These are phyloP conservation scores for Rattus norvegicus DNA, from an alignment of 2,113 vertebrate species.

Conservation along the genomic window DNA sequence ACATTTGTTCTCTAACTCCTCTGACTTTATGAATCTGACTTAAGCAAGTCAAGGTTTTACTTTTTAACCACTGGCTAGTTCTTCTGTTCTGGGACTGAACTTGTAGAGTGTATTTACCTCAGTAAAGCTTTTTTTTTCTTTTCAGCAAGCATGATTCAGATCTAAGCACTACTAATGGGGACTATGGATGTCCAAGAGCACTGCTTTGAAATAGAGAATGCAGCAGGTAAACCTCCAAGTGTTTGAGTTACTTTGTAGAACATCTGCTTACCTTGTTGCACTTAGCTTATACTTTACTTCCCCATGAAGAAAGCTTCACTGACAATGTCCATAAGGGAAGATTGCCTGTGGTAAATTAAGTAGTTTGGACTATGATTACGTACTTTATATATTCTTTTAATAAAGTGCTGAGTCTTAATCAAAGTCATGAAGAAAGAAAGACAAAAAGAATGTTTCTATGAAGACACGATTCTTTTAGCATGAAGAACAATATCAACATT, in stretches of 20 bases:
- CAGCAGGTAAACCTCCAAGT: conserved; percentile 2
- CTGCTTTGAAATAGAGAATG: conserved; percentile 17
- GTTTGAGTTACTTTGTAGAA: conserved; percentile 33
- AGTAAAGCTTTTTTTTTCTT: background rate
- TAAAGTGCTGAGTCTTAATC: background rate
- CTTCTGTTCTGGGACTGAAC: background rate
- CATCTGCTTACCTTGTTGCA: conserved; percentile 10
- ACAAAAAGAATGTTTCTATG: background rate
- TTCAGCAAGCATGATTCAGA: conserved; percentile 2
- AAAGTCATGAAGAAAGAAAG: too few relatives aligned
- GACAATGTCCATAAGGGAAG: background rate
- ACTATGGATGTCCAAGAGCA: background rate
- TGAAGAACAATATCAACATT: background rate
- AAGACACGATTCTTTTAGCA: background rate
- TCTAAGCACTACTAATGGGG: conserved; percentile 18
- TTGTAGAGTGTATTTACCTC: background rate
- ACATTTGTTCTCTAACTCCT: background rate
- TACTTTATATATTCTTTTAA: background rate
- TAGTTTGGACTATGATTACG: background rate
- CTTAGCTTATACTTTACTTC: background rate
- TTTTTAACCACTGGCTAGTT: background rate
- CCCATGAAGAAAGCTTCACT: background rate
- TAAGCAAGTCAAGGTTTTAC: background rate
- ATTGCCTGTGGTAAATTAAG: background rate
- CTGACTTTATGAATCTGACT: background rate